Percentiles rank a stretch among this genome's conserved stretches.
Conservation (phyloP, 2,888 invertebrate species). For the Zaprionus lineosus region DNA sequence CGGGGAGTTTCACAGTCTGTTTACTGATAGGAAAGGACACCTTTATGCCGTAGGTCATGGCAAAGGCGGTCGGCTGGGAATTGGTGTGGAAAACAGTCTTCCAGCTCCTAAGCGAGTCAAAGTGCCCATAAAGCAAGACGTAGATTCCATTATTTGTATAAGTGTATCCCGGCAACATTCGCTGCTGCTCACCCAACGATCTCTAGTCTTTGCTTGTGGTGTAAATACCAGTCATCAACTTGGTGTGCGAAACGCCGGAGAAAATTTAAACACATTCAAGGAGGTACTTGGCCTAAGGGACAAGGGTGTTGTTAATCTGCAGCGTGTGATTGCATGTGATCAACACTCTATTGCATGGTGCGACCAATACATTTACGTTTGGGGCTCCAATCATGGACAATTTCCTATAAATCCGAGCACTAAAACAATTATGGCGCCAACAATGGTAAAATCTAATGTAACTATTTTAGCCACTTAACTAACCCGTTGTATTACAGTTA, state of each 20-base stretch:
- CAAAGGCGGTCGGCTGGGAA: slow-evolving; percentile 88
- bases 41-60: slow-evolving; percentile 92
- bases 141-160: slow-evolving; percentile 78
- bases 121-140: slow-evolving; percentile 70
- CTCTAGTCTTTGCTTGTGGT: slow-evolving; percentile 85
- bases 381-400: slow-evolving; percentile 93
- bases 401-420: slow-evolving; percentile 84
- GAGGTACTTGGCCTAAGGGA: slow-evolving; percentile 79
- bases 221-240: slow-evolving; percentile 87
- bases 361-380: slow-evolving; percentile 86
- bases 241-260: slow-evolving; percentile 85
- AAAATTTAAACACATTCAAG: slow-evolving; percentile 79
- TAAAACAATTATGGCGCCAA: slow-evolving; percentile 68
- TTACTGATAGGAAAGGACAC: slow-evolving; percentile 76
- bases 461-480: not conserved
- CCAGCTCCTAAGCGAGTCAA: slow-evolving; percentile 79
- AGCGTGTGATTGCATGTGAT: slow-evolving; percentile 87
- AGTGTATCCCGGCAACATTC: slow-evolving; percentile 81
- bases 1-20: slow-evolving; percentile 81
- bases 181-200: slow-evolving; percentile 77
- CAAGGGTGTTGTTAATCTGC: slow-evolving; percentile 82
- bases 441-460: slow-evolving; percentile 55
- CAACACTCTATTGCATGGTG: slow-evolving; percentile 89
- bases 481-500: slow-evolving; percentile 44
- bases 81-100: slow-evolving; percentile 85